phyloP scores from a whole-genome alignment of 2,888 invertebrate genomes.

The Ashinkailepas kermadecensis region DNA sequence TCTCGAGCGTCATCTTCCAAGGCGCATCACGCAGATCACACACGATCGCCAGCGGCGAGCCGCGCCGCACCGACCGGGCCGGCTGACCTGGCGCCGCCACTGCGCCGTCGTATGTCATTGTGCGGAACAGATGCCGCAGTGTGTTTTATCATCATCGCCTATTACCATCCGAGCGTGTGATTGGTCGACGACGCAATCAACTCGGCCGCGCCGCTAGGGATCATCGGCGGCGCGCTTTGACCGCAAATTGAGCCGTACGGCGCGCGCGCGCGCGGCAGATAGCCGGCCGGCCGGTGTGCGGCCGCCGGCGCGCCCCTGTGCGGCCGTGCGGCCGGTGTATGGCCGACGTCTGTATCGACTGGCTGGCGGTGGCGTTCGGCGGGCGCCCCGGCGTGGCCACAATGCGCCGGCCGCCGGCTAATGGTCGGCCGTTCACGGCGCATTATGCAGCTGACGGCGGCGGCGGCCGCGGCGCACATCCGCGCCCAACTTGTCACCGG shows the following conservation, averaged over 20 bases:
- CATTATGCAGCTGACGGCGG: not conserved
- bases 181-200: slow-evolving; percentile 2
- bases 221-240: not conserved
- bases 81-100: not conserved
- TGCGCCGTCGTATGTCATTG: not conserved
- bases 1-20: too few relatives aligned
- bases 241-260: slow-evolving; percentile 2
- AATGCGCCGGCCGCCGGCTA: not conserved
- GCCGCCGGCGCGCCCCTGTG: too few relatives aligned
- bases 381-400: not conserved
- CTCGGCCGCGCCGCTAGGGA: not conserved
- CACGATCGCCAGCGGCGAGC: too few relatives aligned
- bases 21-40: too few relatives aligned
- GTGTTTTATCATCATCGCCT: slow-evolving; percentile 17
- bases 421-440: not conserved
- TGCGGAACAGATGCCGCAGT: slow-evolving; percentile 5
- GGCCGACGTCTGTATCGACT: slow-evolving; percentile 4
- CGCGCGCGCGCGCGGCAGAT: not conserved
- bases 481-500: not conserved
- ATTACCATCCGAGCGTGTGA: slow-evolving; percentile 3
- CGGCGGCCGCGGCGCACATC: not conserved
- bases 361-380: not conserved
- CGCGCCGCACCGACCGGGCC: not conserved
- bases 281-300: not conserved
- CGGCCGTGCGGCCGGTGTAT: not conserved